Evolutionary conservation across 1,140 invertebrate species (phyloP).

Genomic region (Ostrea edulis): DNA sequence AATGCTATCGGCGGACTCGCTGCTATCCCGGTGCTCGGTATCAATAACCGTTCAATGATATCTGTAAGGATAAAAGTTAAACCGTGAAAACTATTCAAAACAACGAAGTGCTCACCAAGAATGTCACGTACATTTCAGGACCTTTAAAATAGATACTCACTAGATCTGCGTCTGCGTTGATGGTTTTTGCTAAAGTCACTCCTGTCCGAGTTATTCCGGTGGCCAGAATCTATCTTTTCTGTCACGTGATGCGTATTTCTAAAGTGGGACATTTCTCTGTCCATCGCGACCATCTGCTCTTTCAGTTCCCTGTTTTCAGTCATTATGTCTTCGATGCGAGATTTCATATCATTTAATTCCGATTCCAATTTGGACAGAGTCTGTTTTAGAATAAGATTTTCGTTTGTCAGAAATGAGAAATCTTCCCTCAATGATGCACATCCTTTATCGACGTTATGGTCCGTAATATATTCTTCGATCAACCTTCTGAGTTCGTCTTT

Average conservation of each 20-base stretch:
- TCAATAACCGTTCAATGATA: not conserved
- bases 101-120: not conserved
- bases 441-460: not conserved
- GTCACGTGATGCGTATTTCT: not conserved
- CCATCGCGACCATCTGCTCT: not conserved
- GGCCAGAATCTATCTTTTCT: not conserved
- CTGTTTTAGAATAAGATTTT: not conserved
- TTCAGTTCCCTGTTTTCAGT: not conserved
- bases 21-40: not conserved
- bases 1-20: not conserved
- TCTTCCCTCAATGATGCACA: not conserved
- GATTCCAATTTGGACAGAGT: not conserved
- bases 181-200: not conserved
- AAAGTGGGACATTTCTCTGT: not conserved
- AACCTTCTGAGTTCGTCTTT: not conserved
- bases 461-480: not conserved
- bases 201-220: not conserved
- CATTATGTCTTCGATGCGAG: not conserved
- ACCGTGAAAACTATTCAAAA: not conserved
- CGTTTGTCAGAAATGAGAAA: not conserved
- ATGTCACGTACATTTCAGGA: not conserved
- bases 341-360: not conserved
- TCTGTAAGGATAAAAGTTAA: not conserved
- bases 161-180: not conserved
- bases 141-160: not conserved